Evolutionary conservation across 2,888 invertebrate genomes (phyloP), one percentile per base, ranked within the genome.

Genomic region (Parnassius mnemosyne): DNA sequence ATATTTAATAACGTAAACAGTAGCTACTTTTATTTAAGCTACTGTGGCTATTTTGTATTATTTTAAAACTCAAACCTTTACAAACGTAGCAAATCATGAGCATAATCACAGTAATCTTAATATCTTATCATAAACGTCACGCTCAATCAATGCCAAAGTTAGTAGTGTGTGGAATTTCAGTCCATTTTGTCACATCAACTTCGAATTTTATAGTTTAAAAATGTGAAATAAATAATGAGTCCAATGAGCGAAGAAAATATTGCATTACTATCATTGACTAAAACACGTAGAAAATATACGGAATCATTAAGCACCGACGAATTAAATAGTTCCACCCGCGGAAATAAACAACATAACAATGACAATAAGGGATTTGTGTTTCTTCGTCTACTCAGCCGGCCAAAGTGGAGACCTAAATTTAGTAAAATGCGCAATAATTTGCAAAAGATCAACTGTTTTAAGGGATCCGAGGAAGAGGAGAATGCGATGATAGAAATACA

Each of bases 111-210:
- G 77, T 81, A 81, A 84, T 84, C 84, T 79, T 66, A 74, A 75
- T 71, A 73, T 85, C 86, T 89, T 89, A 89, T 89, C 87, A 67
- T 65, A 58, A 55, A 75, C 87, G 86, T 86, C 87, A 86, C 77
- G 78, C 84, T 87, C 87, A 89, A 90, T 90, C 90, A 90, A 91
- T 89, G 90, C 88, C 89, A 85, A 79, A 80, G 80, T 76, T 71
- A 68, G 69, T 68, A 67, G 74, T 5, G 34, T 34, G 78, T 55
- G 46, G 59, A 80, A 81, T 76, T 82, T 70, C 70, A 70, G 74
- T 74, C 64, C 64, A 65, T 69, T 71, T 79, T 77, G 81, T 79
- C 77, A 72, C 76, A 72, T 44, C 53, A 68, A 70, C 73, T 71
- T 69, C 69, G 78, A 70, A 69, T 66, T 71, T 72, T 66, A 74